These are phyloP conservation scores for Istiophorus platypterus DNA, from an alignment of 2,113 vertebrate genomes.

Conservation along the genomic window DNA sequence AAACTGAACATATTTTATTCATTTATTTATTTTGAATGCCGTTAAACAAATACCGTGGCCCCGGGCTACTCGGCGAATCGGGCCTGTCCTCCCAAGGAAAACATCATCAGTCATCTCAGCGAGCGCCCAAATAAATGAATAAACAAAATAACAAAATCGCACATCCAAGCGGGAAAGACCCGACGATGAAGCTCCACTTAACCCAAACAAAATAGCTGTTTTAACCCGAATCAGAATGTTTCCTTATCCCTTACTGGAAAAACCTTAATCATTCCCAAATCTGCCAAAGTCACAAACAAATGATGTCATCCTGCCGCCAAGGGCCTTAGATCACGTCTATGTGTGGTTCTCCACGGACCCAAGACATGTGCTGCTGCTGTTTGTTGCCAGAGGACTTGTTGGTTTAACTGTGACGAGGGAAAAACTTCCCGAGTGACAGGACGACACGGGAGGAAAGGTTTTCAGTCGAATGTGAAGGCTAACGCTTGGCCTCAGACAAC, in stretches of 20 bases:
- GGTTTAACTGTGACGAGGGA: neutral
- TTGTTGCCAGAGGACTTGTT: neutral
- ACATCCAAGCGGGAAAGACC: neutral
- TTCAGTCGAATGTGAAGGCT: too few relatives aligned
- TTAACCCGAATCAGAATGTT: neutral
- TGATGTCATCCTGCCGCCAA: neutral
- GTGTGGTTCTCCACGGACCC: neutral
- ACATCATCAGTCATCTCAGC: neutral
- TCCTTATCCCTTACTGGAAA: neutral
- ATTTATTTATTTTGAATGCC: neutral
- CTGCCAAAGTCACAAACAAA: neutral
- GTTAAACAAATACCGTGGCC: neutral
- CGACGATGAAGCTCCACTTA: neutral
- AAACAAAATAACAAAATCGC: too few relatives aligned
- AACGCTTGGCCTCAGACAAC: neutral
- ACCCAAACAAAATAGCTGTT: neutral
- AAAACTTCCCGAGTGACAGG: neutral
- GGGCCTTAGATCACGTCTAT: neutral
- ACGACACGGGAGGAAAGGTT: neutral
- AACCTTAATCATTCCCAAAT: too few relatives aligned
- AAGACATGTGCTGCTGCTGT: neutral
- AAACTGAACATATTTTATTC: too few relatives aligned
- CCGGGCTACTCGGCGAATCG: neutral
- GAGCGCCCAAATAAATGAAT: too few relatives aligned
- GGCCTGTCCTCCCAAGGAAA: neutral